Conservation (phyloP, 1,140 invertebrate genomes). For the Aleiodes sp. region DNA sequence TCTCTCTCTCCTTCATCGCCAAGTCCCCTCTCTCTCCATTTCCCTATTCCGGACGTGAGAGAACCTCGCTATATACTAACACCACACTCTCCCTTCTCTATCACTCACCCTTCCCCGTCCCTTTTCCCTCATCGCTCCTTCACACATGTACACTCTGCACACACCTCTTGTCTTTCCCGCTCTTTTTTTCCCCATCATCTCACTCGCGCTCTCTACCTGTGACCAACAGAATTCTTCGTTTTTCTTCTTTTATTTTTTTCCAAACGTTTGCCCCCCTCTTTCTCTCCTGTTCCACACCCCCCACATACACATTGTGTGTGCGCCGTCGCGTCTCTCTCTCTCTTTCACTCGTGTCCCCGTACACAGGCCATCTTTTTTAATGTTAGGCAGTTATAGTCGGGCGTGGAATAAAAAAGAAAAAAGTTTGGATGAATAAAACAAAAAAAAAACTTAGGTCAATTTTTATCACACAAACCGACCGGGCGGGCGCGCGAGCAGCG, state of each 20-base stretch:
- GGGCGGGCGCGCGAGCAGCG: conserved; percentile 58
- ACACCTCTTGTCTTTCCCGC: conserved; percentile 25
- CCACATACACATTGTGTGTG: conserved; percentile 36
- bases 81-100: conserved; percentile 31
- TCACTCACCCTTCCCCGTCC: not conserved
- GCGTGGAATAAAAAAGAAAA: conserved; percentile 45
- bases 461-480: conserved; percentile 65
- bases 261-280: not conserved
- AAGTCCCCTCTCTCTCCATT: conserved; percentile 5
- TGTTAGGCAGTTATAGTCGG: conserved; percentile 67
- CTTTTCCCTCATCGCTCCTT: conserved; percentile 15
- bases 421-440: conserved; percentile 53
- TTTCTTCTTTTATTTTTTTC: not conserved
- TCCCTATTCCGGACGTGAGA: not conserved
- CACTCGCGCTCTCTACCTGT: not conserved
- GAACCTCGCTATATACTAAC: conserved; percentile 57
- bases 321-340: not conserved
- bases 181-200: conserved; percentile 27
- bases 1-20: conserved; percentile 25
- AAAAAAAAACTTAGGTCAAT: conserved; percentile 63
- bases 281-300: conserved; percentile 7
- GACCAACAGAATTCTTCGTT: not conserved
- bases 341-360: conserved; percentile 48
- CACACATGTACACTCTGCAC: conserved; percentile 27
- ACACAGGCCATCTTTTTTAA: conserved; percentile 67